phyloP scores from a whole-genome alignment of 1,140 invertebrate species.

The Diuraphis noxia region DNA sequence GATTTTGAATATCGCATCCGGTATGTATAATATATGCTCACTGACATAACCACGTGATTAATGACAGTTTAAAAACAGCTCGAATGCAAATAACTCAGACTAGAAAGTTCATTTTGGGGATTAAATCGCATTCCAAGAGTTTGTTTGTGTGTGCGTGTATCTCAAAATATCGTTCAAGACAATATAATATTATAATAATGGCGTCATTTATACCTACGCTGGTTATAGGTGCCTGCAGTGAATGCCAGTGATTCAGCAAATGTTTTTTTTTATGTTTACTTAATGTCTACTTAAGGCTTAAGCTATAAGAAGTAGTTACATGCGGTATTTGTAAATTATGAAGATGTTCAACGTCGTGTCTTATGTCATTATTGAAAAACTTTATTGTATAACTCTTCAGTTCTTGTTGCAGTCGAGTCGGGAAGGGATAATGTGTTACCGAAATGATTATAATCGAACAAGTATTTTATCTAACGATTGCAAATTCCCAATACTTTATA shows the following conservation, averaged over 20 bases:
- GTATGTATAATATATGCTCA: background rate
- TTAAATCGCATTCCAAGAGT: slow-evolving; percentile 23
- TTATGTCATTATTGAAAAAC: background rate
- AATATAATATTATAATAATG: slow-evolving; percentile 6
- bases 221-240: background rate
- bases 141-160: background rate
- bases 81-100: slow-evolving; percentile 45
- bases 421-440: background rate
- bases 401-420: background rate
- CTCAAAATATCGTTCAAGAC: slow-evolving; percentile 1
- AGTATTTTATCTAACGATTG: background rate
- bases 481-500: background rate
- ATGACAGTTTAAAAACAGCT: slow-evolving; percentile 35
- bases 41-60: slow-evolving; percentile 35
- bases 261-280: slow-evolving; percentile 8
- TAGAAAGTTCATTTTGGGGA: slow-evolving; percentile 44
- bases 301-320: background rate
- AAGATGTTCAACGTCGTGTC: background rate
- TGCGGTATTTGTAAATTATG: background rate
- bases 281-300: background rate
- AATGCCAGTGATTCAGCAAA: slow-evolving; percentile 19
- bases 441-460: background rate
- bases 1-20: slow-evolving; percentile 20
- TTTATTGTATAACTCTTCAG: background rate
- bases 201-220: background rate